Conservation (phyloP, 2,797 vertebrate genomes). For the Enteromius anoplus region DNA sequence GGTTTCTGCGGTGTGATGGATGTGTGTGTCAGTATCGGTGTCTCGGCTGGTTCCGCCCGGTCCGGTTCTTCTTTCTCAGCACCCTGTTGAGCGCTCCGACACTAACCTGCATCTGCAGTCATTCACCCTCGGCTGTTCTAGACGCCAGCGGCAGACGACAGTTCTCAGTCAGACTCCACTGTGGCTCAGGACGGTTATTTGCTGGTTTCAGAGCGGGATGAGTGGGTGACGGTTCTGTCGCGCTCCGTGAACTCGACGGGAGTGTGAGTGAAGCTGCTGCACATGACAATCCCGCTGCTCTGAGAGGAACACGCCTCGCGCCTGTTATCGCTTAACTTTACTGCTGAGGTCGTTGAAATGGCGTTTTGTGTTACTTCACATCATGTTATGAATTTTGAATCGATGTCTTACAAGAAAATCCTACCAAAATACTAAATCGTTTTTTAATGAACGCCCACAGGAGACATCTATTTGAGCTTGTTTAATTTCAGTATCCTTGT, state of each 20-base stretch:
- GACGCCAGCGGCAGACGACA: neutral
- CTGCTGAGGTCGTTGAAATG: neutral
- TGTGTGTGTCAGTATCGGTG: conserved; percentile 32
- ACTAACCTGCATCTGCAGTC: conserved; percentile 25
- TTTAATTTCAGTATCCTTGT: neutral
- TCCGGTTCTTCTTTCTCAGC: conserved; percentile 55
- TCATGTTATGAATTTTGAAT: neutral
- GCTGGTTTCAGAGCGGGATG: neutral
- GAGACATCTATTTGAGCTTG: neutral
- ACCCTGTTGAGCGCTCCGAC: conserved; percentile 59
- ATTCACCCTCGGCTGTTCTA: conserved; percentile 7
- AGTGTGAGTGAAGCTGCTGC: conserved; percentile 8
- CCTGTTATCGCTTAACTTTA: conserved; percentile 47
- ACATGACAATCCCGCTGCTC: conserved; percentile 25
- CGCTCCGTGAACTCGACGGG: conserved; percentile 3
- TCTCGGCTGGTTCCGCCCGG: conserved; percentile 56
- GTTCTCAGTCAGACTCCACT: neutral
- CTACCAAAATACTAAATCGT: neutral
- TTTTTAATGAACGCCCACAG: neutral
- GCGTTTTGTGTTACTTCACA: neutral
- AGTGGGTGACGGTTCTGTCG: neutral
- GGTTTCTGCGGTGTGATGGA: conserved; percentile 37
- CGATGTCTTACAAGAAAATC: neutral
- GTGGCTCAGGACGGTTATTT: conserved; percentile 20
- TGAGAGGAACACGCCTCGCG: conserved; percentile 14